Evolutionary conservation across 2,888 invertebrate species (phyloP), one percentile per base, ranked within the genome.

Genomic region (Schizaphis graminum): DNA sequence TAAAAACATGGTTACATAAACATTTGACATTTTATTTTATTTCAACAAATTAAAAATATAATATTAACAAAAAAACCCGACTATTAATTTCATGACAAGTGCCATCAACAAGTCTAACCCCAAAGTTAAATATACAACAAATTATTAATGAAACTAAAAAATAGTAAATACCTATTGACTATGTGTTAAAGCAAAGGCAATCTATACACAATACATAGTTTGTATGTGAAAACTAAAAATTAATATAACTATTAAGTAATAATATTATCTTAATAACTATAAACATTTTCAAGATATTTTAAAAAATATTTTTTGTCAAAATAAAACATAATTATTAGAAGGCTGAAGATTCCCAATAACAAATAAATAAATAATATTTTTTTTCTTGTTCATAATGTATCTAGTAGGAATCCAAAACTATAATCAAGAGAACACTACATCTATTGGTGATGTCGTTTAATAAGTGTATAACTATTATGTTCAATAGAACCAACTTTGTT

Each of bases 101-200:
- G 94, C 28, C 90, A 94, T 53, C 90, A 85, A 94, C 53, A 94
- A 94, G 47, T 86, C 90, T 94, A 91, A 91, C 85, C 94, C 94
- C 61, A 87, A 91, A 90, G 16, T 93, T 47, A 90, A 89, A 93
- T 77, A 89, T 84, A 91, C 41, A 94, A 90, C 61, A 93, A 85
- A 90, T 57, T 61, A 90, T 90, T 49, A 16, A 94, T 86, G 49
- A 49, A 85, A 86, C 61, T 90, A 94, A 90, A 89, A 92, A 90
- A 91, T 94, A 90, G 86, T 90, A 94, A 89, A 89, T 89, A 93
- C 47, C 57, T 93, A 85, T 91, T 91, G 90, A 94, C 94, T 94
- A 94, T n/a, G 28, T 89, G 44, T 93, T 89, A 93, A 91, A 88
- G 88, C n/a, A 41, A 88, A 88, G 41, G n/a, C 53, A 41, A 88